phyloP scores from a whole-genome alignment of 2,888 invertebrate genomes.

The Drosophila koepferae region DNA sequence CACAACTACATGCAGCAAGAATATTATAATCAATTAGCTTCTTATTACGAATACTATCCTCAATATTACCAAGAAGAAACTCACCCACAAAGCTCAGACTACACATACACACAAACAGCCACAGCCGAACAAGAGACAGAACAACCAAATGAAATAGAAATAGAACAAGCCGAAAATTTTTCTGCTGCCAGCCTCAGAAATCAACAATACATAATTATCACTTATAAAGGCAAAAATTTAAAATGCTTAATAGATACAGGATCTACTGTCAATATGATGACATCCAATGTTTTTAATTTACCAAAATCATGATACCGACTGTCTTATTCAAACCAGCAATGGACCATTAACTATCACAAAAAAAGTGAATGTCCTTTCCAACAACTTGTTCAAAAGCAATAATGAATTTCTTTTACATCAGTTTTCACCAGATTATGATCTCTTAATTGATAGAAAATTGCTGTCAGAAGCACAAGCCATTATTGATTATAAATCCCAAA shows the following conservation, averaged over 20 bases:
- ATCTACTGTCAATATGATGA: conserved; percentile 1
- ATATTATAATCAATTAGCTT: too few species aligned
- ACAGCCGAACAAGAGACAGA: too few species aligned
- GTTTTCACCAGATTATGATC: background rate
- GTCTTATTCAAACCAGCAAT: background rate
- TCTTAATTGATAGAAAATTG: background rate
- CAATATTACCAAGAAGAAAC: background rate
- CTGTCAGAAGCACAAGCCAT: background rate
- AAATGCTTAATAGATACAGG: conserved; percentile 5
- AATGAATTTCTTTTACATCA: conserved; percentile 1
- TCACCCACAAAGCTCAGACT: too few species aligned
- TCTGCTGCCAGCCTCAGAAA: conserved; percentile 2
- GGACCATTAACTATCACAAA: background rate
- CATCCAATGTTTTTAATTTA: background rate
- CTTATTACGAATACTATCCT: too few species aligned
- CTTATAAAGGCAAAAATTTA: background rate
- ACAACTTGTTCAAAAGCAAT: background rate
- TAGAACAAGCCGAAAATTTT: background rate
- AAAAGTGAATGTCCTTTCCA: background rate
- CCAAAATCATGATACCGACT: too few species aligned
- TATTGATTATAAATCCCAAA: background rate
- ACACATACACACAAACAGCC: too few species aligned
- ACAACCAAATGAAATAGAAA: background rate
- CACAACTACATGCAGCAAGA: too few species aligned
- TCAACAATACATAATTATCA: background rate